Conservation (phyloP, 2,888 invertebrate genomes). For the Prosapia bicincta region DNA sequence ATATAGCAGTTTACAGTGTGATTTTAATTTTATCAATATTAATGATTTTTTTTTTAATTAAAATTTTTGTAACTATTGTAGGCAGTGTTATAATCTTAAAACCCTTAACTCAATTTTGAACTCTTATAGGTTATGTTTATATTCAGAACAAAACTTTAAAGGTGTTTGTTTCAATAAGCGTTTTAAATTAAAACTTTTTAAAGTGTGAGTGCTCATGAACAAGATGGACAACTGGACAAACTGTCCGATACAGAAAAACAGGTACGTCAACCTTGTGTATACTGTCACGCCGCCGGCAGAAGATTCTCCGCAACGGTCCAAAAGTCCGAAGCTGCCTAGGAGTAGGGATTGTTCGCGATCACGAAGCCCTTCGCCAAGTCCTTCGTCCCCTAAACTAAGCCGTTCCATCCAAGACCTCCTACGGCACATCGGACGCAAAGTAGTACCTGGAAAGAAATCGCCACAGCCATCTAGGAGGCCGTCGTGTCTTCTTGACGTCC, state of each 20-base stretch:
- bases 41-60: too few species aligned
- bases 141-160: background rate
- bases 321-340: conserved; percentile 5
- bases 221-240: conserved; percentile 4
- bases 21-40: too few species aligned
- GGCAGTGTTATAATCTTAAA: background rate
- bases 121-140: background rate
- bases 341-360: conserved; percentile 30
- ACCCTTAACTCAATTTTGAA: background rate
- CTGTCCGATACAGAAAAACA: background rate
- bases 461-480: conserved; percentile 42
- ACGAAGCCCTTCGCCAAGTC: conserved; percentile 28
- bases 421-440: conserved; percentile 22
- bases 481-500: conserved; percentile 52
- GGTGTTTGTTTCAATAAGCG: background rate
- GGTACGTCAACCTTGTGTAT: conserved; percentile 26
- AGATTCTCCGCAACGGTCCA: conserved; percentile 8
- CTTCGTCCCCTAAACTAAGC: conserved; percentile 26
- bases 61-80: too few species aligned
- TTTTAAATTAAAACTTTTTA: background rate
- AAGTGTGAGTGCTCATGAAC: background rate
- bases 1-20: too few species aligned
- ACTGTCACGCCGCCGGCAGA: conserved; percentile 30
- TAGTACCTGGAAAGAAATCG: conserved; percentile 21
- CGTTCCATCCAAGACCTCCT: conserved; percentile 29